These are phyloP conservation scores for Henricia sp. DNA, from an alignment of 53 echinoderm and acorn worm genomes.

Conservation along the genomic window DNA sequence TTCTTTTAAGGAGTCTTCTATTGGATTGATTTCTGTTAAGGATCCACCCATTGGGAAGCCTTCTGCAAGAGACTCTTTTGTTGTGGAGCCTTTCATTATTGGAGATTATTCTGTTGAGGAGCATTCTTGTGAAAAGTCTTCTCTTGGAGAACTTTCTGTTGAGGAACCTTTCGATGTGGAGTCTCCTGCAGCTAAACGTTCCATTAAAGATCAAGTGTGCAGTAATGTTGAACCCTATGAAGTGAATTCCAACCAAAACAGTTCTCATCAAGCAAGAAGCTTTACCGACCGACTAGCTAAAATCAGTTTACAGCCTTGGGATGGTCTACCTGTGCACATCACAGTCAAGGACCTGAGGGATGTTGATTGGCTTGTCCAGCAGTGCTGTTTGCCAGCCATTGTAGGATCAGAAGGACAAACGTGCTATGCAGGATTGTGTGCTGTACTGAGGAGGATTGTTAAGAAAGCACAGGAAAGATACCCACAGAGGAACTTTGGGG, in stretches of 20 bases:
- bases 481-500: slow-evolving; percentile 42
- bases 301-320: neutral
- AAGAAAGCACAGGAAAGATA: slow-evolving; percentile 29
- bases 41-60: no score
- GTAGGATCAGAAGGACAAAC: slow-evolving; percentile 51
- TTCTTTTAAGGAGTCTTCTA: no score
- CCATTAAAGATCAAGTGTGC: neutral
- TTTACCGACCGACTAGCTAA: neutral
- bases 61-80: no score
- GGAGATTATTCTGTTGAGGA: no score
- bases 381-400: slow-evolving; percentile 77
- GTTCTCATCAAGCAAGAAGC: neutral
- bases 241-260: neutral
- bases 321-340: neutral
- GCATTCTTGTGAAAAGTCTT: no score
- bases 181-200: no score
- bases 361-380: slow-evolving; percentile 61
- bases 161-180: no score
- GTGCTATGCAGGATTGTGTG: slow-evolving; percentile 76
- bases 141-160: no score
- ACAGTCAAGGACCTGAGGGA: neutral
- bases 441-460: slow-evolving; percentile 76
- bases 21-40: no score
- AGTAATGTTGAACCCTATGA: neutral
- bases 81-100: no score